Evolutionary conservation across 2,113 vertebrate genomes (phyloP).

Genomic region (Cochlearius cochlearius): DNA sequence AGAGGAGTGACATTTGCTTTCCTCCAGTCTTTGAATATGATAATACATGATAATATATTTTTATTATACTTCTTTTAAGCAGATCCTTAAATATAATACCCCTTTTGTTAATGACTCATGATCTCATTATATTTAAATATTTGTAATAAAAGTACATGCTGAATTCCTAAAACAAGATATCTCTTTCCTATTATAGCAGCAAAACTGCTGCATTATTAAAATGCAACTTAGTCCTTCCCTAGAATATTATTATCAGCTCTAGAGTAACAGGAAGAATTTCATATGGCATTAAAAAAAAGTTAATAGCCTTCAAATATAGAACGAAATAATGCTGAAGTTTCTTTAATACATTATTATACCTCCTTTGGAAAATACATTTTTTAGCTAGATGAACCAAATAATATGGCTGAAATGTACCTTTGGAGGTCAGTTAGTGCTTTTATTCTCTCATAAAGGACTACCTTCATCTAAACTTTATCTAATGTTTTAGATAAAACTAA

Average conservation of each 20-base stretch:
- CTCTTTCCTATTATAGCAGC: background rate
- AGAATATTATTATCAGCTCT: background rate
- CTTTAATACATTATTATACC: background rate
- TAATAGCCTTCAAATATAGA: background rate
- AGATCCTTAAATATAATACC: slow-evolving; percentile 6
- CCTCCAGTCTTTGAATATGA: background rate
- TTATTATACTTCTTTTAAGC: background rate
- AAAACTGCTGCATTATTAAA: slow-evolving; percentile 1
- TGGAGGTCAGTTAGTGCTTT: background rate
- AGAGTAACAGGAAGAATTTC: background rate
- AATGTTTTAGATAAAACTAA: background rate
- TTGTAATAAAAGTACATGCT: background rate
- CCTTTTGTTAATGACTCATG: background rate
- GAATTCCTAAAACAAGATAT: background rate
- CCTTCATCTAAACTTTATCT: background rate
- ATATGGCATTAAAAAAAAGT: background rate
- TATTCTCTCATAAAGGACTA: background rate
- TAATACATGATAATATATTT: background rate
- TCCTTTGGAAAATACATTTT: background rate
- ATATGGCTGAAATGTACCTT: background rate
- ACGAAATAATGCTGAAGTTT: background rate
- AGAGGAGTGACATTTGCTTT: background rate
- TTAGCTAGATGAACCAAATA: background rate
- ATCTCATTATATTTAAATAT: background rate
- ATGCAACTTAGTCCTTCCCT: background rate